Conservation (phyloP, 2,113 vertebrate genomes). For the Lanius collurio region DNA sequence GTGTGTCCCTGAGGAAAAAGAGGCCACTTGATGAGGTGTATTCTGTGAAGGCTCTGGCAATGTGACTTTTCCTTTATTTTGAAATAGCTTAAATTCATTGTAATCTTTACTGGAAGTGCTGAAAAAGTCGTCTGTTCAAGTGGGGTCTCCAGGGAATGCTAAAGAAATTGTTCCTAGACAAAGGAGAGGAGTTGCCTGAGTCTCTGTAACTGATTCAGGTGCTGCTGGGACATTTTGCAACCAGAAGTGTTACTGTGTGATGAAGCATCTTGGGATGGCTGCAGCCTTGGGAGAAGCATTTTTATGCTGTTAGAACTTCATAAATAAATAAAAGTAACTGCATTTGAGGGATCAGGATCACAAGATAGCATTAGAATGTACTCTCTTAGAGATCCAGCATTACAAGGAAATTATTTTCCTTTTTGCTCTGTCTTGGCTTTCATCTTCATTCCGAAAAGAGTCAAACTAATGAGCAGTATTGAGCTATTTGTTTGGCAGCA, state of each 20-base stretch:
- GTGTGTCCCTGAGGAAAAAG: not conserved
- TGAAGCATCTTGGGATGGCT: not conserved
- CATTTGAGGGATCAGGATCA: not conserved
- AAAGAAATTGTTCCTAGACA: not conserved
- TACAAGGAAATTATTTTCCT: slow-evolving; percentile 4
- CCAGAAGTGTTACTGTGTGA: not conserved
- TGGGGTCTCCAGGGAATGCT: not conserved
- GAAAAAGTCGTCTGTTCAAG: not conserved
- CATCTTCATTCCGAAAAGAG: slow-evolving; percentile 8
- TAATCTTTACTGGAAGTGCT: not conserved
- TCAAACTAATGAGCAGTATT: slow-evolving; percentile 39
- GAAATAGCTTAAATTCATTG: not conserved
- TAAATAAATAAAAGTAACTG: not conserved
- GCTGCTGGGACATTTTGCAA: not conserved
- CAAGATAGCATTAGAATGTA: not conserved
- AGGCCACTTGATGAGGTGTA: not conserved
- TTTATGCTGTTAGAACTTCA: not conserved
- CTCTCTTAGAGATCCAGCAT: not conserved
- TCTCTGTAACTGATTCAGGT: not conserved
- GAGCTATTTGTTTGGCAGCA: slow-evolving; percentile 50
- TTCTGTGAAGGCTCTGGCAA: not conserved
- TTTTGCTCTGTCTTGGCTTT: slow-evolving; percentile 34
- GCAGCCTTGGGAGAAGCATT: not conserved
- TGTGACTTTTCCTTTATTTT: not conserved
- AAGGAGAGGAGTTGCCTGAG: not conserved